phyloP scores from a whole-genome alignment of 2,113 vertebrate species.

The Ceyx cyanopectus region DNA sequence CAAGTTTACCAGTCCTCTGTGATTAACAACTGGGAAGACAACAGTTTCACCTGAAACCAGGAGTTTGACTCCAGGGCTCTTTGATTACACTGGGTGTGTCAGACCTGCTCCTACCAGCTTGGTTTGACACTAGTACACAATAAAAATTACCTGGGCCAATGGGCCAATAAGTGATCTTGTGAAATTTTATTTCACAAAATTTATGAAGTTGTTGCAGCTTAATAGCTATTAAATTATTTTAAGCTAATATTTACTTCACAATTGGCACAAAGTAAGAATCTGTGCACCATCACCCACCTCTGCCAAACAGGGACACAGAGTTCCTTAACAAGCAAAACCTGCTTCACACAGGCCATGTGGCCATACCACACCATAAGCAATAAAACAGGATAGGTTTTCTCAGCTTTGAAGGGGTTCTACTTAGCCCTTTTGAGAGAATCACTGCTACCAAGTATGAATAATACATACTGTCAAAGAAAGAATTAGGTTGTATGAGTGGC shows the following conservation, averaged over 20 bases:
- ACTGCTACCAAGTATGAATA: background rate
- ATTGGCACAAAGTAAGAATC: background rate
- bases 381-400: background rate
- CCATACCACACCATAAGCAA: background rate
- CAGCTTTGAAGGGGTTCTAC: background rate
- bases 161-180: background rate
- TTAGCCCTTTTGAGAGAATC: background rate
- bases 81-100: slow-evolving; percentile 24
- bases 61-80: background rate
- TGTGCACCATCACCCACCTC: background rate
- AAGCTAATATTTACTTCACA: background rate
- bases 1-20: background rate
- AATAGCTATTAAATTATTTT: background rate
- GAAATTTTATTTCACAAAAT: background rate
- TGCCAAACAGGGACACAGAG: background rate
- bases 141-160: background rate
- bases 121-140: background rate
- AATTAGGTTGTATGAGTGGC: background rate
- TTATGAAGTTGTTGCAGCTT: background rate
- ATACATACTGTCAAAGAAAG: background rate
- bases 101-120: background rate
- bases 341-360: background rate
- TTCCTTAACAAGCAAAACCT: background rate
- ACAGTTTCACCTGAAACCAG: slow-evolving; percentile 21
- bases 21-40: background rate